Base-by-base conservation (phyloP, 2,797 vertebrate genomes). In the Prunella strophiata region DNA sequence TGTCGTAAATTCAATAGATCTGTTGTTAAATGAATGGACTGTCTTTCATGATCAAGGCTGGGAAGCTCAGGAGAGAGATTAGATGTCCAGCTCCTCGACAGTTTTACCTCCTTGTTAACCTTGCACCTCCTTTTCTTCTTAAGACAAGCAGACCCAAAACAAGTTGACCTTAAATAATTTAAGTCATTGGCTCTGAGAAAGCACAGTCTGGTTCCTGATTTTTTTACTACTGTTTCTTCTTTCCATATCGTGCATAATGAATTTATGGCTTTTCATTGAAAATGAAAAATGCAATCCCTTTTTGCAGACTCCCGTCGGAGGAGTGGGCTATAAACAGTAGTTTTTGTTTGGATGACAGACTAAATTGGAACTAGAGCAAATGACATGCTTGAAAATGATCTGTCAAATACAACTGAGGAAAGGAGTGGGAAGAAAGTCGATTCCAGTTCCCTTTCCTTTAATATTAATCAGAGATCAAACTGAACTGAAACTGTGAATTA, bases 381-480 rank as follows among this genome's bases (percentile, higher is more conserved):
- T 71, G 21, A 63, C 27, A 29, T 19, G 27, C 71, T 85, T 67
- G 63, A 76, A 90, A 87, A 85, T 55, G 36, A 79, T 65, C 74
- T 74, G 67, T 83, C 81, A 71, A 81, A 85, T 68, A 61, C 57
- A 87, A 16, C 57, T 80, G 91, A 87, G 36, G 48, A 38, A 85
- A 79, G 40, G 27, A 91, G 38, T 54, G 75, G 32, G 42, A 67
- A 59, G 38, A 87, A 89, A 91, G 34, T 23, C 34, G 16, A 48
- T 75, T 86, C 43, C 23, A 67, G 11, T 61, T 87, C 29, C 86
- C 16, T 65, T 78, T 86, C 54, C 59, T 90, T 82, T 63, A 73
- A 13, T 81, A 79, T 85, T 91, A 80, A 91, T 88, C 71, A 91
- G 43, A 93, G 80, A 93, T 77, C 63, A 91, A 84, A 48, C 36